Evolutionary conservation across 2,888 invertebrate species (phyloP).

Genomic region (Cerastis rubricosa): DNA sequence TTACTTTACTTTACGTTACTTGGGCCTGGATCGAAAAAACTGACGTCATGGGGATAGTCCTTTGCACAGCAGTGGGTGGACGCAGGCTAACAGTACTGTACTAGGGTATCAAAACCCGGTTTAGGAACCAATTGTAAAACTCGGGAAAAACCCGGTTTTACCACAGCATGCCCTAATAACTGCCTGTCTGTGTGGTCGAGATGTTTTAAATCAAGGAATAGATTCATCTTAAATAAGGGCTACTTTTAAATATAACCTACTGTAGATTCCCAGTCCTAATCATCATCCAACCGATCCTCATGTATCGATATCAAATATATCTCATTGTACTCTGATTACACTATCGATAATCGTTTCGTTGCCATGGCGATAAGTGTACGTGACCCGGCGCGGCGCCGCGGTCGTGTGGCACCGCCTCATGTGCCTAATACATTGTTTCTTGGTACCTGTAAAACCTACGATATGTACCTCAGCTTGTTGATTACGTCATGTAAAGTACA

Average conservation of each 20-base stretch:
- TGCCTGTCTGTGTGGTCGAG: neutral
- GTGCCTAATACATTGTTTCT: neutral
- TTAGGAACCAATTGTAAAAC: too few relatives aligned
- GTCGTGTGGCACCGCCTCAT: conserved; percentile 24
- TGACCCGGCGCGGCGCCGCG: conserved; percentile 26
- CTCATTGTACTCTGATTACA: conserved; percentile 51
- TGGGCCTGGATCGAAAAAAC: neutral
- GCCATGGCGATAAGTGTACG: conserved; percentile 61
- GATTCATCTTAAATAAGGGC: neutral
- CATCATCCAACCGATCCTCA: conserved; percentile 24
- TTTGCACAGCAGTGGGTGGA: too few relatives aligned
- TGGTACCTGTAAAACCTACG: neutral
- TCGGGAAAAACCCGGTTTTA: too few relatives aligned
- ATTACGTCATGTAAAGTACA: neutral
- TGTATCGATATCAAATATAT: conserved; percentile 36
- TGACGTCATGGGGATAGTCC: neutral
- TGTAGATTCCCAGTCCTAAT: neutral
- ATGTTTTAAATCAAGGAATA: neutral
- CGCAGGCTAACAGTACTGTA: neutral
- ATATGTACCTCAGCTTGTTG: neutral
- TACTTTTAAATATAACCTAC: neutral
- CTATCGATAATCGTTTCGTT: conserved; percentile 61
- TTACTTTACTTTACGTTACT: too few relatives aligned
- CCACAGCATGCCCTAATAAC: too few relatives aligned
- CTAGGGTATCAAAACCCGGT: too few relatives aligned